Evolutionary conservation across 2,888 invertebrate species (phyloP).

Genomic region (Drosophila algonquin): DNA sequence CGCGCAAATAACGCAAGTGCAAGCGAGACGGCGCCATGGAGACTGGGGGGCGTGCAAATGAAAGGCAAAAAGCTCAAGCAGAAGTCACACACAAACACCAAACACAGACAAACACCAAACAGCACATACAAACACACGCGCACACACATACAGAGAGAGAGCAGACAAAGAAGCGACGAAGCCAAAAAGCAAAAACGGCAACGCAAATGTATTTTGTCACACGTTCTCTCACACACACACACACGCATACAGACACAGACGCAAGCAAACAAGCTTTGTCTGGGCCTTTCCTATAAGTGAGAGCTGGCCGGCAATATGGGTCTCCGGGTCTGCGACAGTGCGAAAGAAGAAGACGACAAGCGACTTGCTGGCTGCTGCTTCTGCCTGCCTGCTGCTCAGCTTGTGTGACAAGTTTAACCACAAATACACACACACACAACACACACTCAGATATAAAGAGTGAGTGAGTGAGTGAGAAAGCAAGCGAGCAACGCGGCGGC

Average conservation of each 20-base stretch:
- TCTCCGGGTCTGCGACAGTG: constrained; percentile 38
- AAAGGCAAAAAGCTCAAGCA: constrained; percentile 67
- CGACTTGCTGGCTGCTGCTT: constrained; percentile 50
- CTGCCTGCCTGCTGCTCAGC: constrained; percentile 59
- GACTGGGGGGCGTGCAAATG: constrained; percentile 63
- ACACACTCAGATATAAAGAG: constrained; percentile 1
- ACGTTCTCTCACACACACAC: constrained; percentile 57
- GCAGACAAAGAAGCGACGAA: constrained; percentile 67
- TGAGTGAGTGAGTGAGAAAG: constrained; percentile 12
- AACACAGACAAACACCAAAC: constrained; percentile 14
- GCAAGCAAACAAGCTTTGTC: constrained; percentile 39
- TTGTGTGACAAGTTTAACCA: constrained; percentile 82
- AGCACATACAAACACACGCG: constrained; percentile 18
- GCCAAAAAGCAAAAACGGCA: constrained; percentile 76
- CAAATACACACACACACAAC: constrained; percentile 60
- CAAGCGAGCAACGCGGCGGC: constrained; percentile 60
- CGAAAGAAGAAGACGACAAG: constrained; percentile 75
- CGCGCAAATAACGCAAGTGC: constrained; percentile 64
- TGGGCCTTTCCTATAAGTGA: constrained; percentile 39
- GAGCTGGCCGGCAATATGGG: constrained; percentile 68
- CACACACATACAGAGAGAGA: constrained; percentile 4
- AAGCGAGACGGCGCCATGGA: constrained; percentile 59
- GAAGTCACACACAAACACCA: constrained; percentile 53
- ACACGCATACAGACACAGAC: constrained; percentile 20
- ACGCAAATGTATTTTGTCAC: constrained; percentile 78